Evolutionary conservation across 35 echinoderm and acorn worm species (phyloP).

Genomic region (Apostichopus parvimensis): DNA sequence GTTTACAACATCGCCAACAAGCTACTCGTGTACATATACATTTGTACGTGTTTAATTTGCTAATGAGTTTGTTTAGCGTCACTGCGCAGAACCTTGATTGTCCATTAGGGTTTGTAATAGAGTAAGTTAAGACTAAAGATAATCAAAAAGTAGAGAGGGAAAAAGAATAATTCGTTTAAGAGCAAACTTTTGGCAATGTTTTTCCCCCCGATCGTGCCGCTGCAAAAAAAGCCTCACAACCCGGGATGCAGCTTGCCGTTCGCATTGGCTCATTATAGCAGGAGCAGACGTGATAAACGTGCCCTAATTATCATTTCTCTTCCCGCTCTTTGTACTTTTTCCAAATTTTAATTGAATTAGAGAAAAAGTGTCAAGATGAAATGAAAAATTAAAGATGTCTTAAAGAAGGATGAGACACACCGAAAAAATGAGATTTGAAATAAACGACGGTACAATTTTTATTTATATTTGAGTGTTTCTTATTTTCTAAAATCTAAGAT

Average conservation of each 20-base stretch:
- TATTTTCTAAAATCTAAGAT: background rate
- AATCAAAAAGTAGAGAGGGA: constrained; percentile 10
- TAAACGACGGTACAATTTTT: background rate
- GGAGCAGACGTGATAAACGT: constrained; percentile 10
- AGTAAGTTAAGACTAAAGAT: constrained; percentile 15
- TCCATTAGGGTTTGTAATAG: constrained; percentile 36
- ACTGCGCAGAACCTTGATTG: constrained; percentile 16
- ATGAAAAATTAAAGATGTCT: constrained; percentile 43
- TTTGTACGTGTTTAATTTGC: constrained; percentile 46
- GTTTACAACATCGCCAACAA: background rate
- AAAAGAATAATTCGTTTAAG: constrained; percentile 8
- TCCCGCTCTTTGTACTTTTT: constrained; percentile 36
- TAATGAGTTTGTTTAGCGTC: constrained; percentile 49
- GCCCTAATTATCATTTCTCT: constrained; percentile 14
- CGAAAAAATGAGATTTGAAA: background rate
- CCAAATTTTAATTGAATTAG: constrained; percentile 39
- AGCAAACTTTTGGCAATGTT: constrained; percentile 26
- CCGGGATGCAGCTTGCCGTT: constrained; percentile 16
- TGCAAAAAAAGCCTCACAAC: background rate
- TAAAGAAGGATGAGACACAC: background rate
- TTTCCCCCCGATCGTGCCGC: constrained; percentile 30
- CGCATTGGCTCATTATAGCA: constrained; percentile 16
- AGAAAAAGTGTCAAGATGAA: constrained; percentile 7
- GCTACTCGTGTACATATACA: constrained; percentile 14
- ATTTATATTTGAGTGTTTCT: background rate